Conservation (phyloP, 2,888 invertebrate species). For the Willowsia nigromaculata region DNA sequence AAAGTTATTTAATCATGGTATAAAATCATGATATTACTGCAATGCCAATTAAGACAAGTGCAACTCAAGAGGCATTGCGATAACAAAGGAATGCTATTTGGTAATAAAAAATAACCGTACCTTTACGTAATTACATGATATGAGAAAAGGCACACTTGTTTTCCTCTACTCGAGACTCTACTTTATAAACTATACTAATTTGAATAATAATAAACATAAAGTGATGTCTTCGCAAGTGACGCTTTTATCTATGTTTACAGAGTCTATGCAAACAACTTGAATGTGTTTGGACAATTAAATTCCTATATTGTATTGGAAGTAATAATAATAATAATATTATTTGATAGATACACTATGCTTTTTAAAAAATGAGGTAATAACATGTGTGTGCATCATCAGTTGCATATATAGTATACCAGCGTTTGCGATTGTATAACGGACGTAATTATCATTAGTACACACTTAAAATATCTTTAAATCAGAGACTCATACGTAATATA, state of each 20-base stretch:
- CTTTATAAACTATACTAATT: not conserved
- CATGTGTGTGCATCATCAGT: not conserved
- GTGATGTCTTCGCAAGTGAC: no score
- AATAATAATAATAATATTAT: not conserved
- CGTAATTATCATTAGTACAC: conserved; percentile 26
- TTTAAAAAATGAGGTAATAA: conserved; percentile 11
- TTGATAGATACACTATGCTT: not conserved
- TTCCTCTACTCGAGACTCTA: not conserved
- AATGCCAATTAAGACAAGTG: not conserved
- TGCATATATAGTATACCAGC: conserved; percentile 48
- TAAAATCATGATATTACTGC: not conserved
- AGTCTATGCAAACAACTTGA: no score
- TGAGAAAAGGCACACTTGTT: conserved; percentile 18
- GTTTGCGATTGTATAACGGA: conserved; percentile 24
- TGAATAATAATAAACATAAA: not conserved
- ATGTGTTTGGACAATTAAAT: not conserved
- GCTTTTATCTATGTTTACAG: no score
- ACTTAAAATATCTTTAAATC: conserved; percentile 43
- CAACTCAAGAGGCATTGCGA: not conserved
- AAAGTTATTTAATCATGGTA: conserved; percentile 11
- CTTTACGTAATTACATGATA: not conserved
- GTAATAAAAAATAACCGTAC: conserved; percentile 55
- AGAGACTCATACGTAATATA: conserved; percentile 45
- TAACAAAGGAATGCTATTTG: conserved; percentile 61
- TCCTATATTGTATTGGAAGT: not conserved